Evolutionary conservation across 2,113 vertebrate genomes (phyloP).

Genomic region (Crotophaga sulcirostris): DNA sequence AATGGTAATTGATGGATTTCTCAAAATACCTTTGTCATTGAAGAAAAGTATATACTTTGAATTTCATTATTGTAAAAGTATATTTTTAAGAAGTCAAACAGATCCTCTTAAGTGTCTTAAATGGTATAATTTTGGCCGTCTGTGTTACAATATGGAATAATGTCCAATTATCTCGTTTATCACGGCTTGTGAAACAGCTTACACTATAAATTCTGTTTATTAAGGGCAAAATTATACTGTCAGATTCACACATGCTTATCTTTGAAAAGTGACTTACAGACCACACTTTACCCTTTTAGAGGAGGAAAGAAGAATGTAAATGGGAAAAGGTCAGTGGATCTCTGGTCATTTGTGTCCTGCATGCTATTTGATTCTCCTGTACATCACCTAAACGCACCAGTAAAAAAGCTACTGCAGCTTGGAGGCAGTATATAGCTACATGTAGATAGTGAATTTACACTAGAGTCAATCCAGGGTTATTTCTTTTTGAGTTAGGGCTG

Average conservation of each 20-base stretch:
- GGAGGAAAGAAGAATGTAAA: neutral
- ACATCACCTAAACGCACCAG: neutral
- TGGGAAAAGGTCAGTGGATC: neutral
- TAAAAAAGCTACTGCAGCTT: neutral
- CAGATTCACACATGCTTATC: conserved; percentile 30
- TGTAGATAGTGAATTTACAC: neutral
- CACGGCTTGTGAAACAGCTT: conserved; percentile 17
- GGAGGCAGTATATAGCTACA: neutral
- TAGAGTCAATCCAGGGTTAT: neutral
- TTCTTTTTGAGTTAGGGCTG: neutral
- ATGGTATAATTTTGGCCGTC: conserved; percentile 11
- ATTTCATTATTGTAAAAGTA: conserved; percentile 25
- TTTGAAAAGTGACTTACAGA: conserved; percentile 29
- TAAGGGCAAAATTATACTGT: conserved; percentile 58
- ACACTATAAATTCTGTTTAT: conserved; percentile 52
- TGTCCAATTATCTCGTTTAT: conserved; percentile 58
- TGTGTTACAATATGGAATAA: conserved; percentile 48
- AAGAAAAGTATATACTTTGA: conserved; percentile 21
- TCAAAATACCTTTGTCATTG: conserved; percentile 31
- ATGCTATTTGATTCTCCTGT: neutral
- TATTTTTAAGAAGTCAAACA: conserved; percentile 48
- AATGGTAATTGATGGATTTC: conserved; percentile 37
- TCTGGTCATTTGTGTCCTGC: neutral
- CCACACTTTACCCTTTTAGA: neutral
- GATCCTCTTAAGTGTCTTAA: conserved; percentile 32